These are phyloP conservation scores for Cetoscarus ocellatus DNA, from an alignment of 2,797 vertebrate genomes.

Conservation along the genomic window DNA sequence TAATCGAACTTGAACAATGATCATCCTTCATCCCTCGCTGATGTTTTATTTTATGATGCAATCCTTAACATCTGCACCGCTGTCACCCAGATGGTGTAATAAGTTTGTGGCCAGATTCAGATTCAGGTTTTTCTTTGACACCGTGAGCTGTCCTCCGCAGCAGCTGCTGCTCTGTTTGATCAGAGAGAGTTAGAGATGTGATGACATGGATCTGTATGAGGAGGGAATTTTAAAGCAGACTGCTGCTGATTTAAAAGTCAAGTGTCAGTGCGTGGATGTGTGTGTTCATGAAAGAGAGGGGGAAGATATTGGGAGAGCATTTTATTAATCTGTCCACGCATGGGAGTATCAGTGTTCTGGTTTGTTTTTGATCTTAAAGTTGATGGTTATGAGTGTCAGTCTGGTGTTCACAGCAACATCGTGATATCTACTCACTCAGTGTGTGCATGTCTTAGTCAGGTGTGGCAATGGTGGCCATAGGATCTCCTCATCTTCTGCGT, in stretches of 20 bases:
- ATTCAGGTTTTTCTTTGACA: conserved; percentile 2
- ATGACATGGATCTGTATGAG: background rate
- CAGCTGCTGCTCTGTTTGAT: conserved; percentile 25
- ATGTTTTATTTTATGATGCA: background rate
- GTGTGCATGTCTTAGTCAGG: too few species aligned
- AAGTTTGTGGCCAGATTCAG: background rate
- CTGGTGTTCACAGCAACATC: too few species aligned
- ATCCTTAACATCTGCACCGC: background rate
- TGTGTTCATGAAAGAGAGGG: background rate
- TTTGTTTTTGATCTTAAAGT: too few species aligned
- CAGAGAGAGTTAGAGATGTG: background rate
- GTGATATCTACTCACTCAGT: too few species aligned
- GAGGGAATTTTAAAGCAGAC: background rate
- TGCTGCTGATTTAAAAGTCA: background rate
- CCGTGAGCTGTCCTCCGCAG: background rate
- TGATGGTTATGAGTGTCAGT: too few species aligned
- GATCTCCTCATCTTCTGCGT: too few species aligned
- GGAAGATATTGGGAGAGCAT: too few species aligned
- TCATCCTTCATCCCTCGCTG: conserved; percentile 3
- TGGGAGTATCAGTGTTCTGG: background rate
- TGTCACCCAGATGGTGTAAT: conserved; percentile 20
- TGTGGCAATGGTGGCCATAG: too few species aligned
- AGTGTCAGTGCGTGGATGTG: background rate
- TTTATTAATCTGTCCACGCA: background rate
- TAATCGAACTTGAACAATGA: background rate